Evolutionary conservation across 2,113 vertebrate genomes (phyloP).

Genomic region (Entelurus aequoreus): DNA sequence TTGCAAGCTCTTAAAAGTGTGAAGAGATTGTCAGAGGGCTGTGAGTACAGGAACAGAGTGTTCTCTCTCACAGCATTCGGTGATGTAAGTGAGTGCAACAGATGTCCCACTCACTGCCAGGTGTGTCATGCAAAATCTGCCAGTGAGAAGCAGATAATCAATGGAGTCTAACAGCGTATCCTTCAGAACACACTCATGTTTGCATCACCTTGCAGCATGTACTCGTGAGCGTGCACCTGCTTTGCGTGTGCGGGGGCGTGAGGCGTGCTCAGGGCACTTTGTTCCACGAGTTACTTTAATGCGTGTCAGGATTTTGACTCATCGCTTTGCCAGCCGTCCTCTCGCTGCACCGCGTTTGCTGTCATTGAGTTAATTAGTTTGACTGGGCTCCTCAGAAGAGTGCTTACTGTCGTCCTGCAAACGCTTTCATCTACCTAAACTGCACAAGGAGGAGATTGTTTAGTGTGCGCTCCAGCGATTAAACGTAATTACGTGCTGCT

Average conservation of each 20-base stretch:
- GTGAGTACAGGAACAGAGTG: neutral
- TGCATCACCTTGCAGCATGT: slow-evolving; percentile 17
- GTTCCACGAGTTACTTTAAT: slow-evolving; percentile 9
- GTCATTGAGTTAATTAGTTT: slow-evolving; percentile 19
- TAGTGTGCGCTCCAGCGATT: slow-evolving; percentile 12
- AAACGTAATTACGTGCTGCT: slow-evolving; percentile 16
- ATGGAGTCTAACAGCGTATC: slow-evolving; percentile 11
- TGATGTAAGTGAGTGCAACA: slow-evolving; percentile 72
- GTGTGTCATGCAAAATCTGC: slow-evolving; percentile 42
- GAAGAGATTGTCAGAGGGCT: slow-evolving; percentile 6
- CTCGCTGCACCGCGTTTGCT: neutral
- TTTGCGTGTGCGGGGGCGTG: neutral
- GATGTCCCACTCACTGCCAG: slow-evolving; percentile 55
- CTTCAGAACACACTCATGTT: slow-evolving; percentile 12
- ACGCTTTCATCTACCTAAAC: slow-evolving; percentile 12
- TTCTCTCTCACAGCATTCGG: neutral
- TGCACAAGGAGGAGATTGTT: slow-evolving; percentile 13
- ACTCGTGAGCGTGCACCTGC: slow-evolving; percentile 11
- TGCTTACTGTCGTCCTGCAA: neutral
- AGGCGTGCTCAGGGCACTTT: neutral
- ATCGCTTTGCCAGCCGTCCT: slow-evolving; percentile 11
- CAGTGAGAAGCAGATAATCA: slow-evolving; percentile 25
- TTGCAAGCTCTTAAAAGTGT: slow-evolving; percentile 8
- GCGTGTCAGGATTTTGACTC: neutral
- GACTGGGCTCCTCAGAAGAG: slow-evolving; percentile 20